Conservation (phyloP, 2,797 vertebrate species). For the Caiman crocodilus region DNA sequence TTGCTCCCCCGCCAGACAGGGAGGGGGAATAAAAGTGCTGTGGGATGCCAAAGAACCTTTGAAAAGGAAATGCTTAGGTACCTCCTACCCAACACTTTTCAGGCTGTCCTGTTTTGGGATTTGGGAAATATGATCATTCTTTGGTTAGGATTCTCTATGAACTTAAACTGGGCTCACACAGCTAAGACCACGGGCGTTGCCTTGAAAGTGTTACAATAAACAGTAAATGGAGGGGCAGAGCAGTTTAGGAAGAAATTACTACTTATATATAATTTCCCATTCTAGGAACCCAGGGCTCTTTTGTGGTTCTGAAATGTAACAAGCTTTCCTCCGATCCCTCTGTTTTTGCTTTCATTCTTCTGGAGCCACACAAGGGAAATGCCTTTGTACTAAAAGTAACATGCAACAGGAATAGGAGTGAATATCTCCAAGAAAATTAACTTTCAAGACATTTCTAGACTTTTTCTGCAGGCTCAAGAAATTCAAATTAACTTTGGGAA, state of each 20-base stretch:
- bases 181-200: accelerated
- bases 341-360: neutral
- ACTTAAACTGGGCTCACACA: accelerated
- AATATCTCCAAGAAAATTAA: neutral
- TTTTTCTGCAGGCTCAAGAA: neutral
- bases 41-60: too few relatives aligned
- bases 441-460: accelerated
- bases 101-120: too few relatives aligned
- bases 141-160: accelerated
- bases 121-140: too few relatives aligned
- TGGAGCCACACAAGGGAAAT: neutral
- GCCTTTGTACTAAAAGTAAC: neutral
- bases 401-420: neutral
- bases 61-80: too few relatives aligned
- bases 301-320: neutral
- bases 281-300: neutral
- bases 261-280: neutral
- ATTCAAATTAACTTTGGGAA: neutral
- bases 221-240: neutral
- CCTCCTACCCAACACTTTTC: too few relatives aligned
- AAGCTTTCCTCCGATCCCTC: neutral
- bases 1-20: too few relatives aligned
- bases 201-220: neutral
- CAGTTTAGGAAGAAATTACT: neutral
- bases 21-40: too few relatives aligned